Percentiles rank a stretch among this genome's conserved stretches.
phyloP scores from a whole-genome alignment of 1,140 invertebrate species.

The Aleiodes sp. region DNA sequence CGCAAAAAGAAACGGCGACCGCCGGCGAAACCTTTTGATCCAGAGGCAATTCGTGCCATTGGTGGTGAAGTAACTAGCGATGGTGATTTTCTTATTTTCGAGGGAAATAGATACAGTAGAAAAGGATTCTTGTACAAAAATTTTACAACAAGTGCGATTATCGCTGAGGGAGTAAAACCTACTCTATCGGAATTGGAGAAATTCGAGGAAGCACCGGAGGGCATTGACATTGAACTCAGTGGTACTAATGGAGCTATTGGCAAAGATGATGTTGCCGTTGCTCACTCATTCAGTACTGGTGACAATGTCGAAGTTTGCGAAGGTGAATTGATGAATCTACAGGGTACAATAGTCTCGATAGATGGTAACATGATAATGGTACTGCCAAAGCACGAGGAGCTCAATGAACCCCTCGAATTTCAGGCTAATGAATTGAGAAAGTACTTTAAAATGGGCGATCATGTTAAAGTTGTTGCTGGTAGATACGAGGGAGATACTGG shows the following conservation, averaged over 20 bases:
- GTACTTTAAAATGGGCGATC: slow-evolving; percentile 95
- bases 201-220: slow-evolving; percentile 95
- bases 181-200: slow-evolving; percentile 93
- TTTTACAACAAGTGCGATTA: slow-evolving; percentile 92
- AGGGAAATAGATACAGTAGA: slow-evolving; percentile 94
- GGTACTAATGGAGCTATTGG: slow-evolving; percentile 66
- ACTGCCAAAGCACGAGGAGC: slow-evolving; percentile 95
- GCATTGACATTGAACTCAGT: slow-evolving; percentile 82
- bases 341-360: slow-evolving; percentile 92
- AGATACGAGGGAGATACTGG: slow-evolving; percentile 97
- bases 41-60: slow-evolving; percentile 92
- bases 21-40: slow-evolving; percentile 91
- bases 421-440: slow-evolving; percentile 92
- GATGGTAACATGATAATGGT: slow-evolving; percentile 96
- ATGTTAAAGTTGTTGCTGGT: slow-evolving; percentile 83
- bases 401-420: slow-evolving; percentile 91
- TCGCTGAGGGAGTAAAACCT: slow-evolving; percentile 94
- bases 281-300: slow-evolving; percentile 91
- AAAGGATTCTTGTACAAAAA: slow-evolving; percentile 96
- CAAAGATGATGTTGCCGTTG: slow-evolving; percentile 75
- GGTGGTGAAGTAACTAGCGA: slow-evolving; percentile 96
- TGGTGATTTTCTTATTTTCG: slow-evolving; percentile 96
- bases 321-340: slow-evolving; percentile 94
- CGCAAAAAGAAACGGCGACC: slow-evolving; percentile 90
- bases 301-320: slow-evolving; percentile 95